Percentiles rank a stretch among this genome's conserved stretches.
phyloP scores from a whole-genome alignment of 2,888 invertebrate genomes.

The Cerastis rubricosa region DNA sequence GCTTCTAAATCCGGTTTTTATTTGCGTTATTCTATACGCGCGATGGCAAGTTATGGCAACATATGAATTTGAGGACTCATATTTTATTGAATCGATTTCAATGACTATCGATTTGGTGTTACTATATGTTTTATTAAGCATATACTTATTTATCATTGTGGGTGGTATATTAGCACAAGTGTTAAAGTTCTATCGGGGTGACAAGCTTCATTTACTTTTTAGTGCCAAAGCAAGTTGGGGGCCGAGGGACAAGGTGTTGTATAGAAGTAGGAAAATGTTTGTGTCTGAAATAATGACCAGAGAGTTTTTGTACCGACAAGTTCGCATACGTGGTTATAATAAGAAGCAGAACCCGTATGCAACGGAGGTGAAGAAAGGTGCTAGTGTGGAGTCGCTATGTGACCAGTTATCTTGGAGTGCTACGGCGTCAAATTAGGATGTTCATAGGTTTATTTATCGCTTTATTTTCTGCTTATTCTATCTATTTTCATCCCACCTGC shows the following conservation, averaged over 20 bases:
- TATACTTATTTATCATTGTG: constrained; percentile 75
- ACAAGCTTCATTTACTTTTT: constrained; percentile 69
- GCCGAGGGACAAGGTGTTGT: constrained; percentile 80
- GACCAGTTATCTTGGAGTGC: constrained; percentile 40
- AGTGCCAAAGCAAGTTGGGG: constrained; percentile 80
- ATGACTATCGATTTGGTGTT: constrained; percentile 71
- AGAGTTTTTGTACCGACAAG: constrained; percentile 88
- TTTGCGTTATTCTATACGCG: constrained; percentile 69
- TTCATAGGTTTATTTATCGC: constrained; percentile 73
- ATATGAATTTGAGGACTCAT: constrained; percentile 69
- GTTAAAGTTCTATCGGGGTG: constrained; percentile 63
- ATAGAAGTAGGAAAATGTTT: constrained; percentile 87
- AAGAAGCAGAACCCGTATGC: constrained; percentile 57
- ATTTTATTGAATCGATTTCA: constrained; percentile 65
- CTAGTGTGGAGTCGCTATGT: constrained; percentile 56
- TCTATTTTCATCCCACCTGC: constrained; percentile 98
- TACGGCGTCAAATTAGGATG: constrained; percentile 79
- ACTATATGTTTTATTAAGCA: constrained; percentile 72
- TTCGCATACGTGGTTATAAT: constrained; percentile 82
- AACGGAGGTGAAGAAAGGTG: constrained; percentile 29
- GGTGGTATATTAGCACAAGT: constrained; percentile 74
- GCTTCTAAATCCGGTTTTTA: constrained; percentile 80
- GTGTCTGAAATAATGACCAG: constrained; percentile 88
- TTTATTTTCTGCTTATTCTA: constrained; percentile 94
- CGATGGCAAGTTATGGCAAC: constrained; percentile 64